Conservation (phyloP, 1,140 invertebrate genomes). For the Branchinecta lynchi region DNA sequence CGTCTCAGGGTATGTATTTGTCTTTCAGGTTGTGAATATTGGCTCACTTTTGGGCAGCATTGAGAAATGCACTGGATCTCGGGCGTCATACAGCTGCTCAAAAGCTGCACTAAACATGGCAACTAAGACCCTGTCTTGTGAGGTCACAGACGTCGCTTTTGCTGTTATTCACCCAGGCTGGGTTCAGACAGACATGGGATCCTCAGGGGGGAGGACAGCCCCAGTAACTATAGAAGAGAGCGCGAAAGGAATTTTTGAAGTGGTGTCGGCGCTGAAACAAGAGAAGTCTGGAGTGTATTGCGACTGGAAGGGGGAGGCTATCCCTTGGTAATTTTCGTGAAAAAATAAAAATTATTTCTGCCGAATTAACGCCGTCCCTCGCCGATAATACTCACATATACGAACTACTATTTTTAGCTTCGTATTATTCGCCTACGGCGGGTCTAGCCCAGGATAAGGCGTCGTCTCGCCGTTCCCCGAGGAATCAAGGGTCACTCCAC, state of each 20-base stretch:
- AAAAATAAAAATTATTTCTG: too few relatives aligned
- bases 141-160: not conserved
- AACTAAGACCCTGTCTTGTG: not conserved
- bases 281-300: not conserved
- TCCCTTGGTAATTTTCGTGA: not conserved
- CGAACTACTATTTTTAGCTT: too few relatives aligned
- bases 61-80: not conserved
- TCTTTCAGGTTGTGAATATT: not conserved
- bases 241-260: not conserved
- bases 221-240: not conserved
- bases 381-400: too few relatives aligned
- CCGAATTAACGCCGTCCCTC: too few relatives aligned
- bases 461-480: too few relatives aligned
- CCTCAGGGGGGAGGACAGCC: not conserved
- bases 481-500: too few relatives aligned
- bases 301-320: not conserved
- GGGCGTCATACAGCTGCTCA: not conserved
- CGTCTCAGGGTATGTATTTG: not conserved
- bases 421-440: too few relatives aligned
- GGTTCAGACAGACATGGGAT: constrained; percentile 1
- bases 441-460: too few relatives aligned
- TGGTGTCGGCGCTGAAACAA: not conserved
- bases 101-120: not conserved
- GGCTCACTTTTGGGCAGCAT: not conserved
- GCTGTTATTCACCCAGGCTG: not conserved